Evolutionary conservation across 1,140 invertebrate genomes (phyloP), one percentile per base, ranked within the genome.

Genomic region (Nephila pilipes): DNA sequence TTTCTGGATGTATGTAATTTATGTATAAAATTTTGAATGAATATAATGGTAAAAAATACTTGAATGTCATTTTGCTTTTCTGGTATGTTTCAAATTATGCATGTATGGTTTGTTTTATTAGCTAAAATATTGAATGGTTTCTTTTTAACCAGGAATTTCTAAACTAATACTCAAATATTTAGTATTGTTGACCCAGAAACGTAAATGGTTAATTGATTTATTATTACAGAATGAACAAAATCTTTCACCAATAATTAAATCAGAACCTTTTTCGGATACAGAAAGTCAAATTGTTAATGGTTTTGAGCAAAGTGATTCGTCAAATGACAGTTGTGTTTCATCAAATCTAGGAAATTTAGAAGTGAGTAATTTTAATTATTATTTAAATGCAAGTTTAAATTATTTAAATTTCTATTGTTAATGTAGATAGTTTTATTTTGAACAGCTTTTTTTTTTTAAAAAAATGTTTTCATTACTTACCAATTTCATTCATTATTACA

Each of bases 241-340:
- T 87, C 58, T 57, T 57, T 60, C 85, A 10, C 60, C 80, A 46
- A 22, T 85, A 3, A 69, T 92, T 10, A 92, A 92, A 85, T 14
- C 54, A 8, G 90, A 92, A n/a, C 80, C 81, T 25, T 12, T 75
- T 10, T 92, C 90, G 18, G 80, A 85, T 38, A 85, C 54, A 18
- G 81, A 92, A 22, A n/a, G 38, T 8, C 32, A n/a, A 55, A 25
- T 63, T 55, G n/a, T n/a, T 22, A 92, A 92, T 92, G 90, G 90
- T n/a, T 85, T 55, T 55, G 32, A 85, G 20, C 54, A 69, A 20
- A 92, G 90, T 69, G 80, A 92, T 55, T 92, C 90, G 3, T 92
- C 90, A 20, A 92, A 85, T 75, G 90, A 92, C 46, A 65, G 54
- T 32, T 69, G 22, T 38, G 29, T 55, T 22, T 90, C 89, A 58